Evolutionary conservation across 1,140 invertebrate species (phyloP).

Genomic region (Metaphire vulgaris): DNA sequence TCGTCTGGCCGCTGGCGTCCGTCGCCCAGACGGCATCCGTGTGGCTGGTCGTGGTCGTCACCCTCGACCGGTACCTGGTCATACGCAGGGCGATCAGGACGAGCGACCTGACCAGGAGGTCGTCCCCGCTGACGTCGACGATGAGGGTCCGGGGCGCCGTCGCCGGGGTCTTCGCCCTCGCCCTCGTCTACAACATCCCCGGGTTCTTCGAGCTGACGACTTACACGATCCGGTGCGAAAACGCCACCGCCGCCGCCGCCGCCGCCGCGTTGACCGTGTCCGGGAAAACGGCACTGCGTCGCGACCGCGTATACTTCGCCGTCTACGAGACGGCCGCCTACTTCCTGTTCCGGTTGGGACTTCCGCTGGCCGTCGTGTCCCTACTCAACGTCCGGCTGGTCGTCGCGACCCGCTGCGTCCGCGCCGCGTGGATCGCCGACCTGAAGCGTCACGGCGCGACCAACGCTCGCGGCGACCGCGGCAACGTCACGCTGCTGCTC

Average conservation of each 20-base stretch:
- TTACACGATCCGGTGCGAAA: background rate
- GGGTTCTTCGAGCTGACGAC: background rate
- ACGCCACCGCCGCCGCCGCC: too few relatives aligned
- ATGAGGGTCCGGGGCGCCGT: background rate
- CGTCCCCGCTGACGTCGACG: constrained; percentile 8
- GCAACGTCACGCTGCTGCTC: constrained; percentile 10
- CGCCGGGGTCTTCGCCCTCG: background rate
- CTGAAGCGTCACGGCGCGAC: background rate
- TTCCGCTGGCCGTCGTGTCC: constrained; percentile 12
- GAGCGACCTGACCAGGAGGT: constrained; percentile 5
- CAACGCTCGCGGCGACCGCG: background rate
- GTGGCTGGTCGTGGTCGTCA: constrained; percentile 24
- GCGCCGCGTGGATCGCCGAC: background rate
- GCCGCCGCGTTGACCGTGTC: background rate
- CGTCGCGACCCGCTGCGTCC: constrained; percentile 25
- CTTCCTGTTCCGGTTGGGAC: constrained; percentile 19
- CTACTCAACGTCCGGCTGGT: constrained; percentile 17
- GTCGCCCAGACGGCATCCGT: constrained; percentile 17
- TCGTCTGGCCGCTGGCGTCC: constrained; percentile 20
- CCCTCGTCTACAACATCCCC: constrained; percentile 20
- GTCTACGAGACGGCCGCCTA: constrained; percentile 23
- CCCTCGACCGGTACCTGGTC: constrained; percentile 22
- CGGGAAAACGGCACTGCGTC: constrained; percentile 34
- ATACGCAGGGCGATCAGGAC: constrained; percentile 16
- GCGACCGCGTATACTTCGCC: constrained; percentile 27